Evolutionary conservation across 2,797 vertebrate genomes (phyloP), one percentile per base, ranked within the genome.

Genomic region (Chromis chromis): DNA sequence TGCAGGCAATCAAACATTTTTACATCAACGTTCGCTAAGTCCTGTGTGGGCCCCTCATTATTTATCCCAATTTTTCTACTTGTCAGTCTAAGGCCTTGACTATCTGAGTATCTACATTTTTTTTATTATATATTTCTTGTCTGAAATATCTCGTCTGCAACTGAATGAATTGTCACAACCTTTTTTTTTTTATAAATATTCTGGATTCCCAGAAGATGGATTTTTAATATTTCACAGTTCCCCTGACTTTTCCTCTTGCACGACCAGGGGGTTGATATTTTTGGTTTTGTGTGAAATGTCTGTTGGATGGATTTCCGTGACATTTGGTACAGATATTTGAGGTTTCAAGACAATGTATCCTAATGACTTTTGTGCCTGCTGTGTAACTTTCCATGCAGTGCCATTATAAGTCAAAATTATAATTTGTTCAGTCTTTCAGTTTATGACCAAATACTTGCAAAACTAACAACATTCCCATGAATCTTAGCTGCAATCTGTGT

Each of bases 1-100:
- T 57, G 12, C 42, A 28, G 19, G 77, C 50, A 78, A 57, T 58
- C 22, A 63, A 59, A 60, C 28, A 63, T 77, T 69, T 54, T 58
- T 25, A 21, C 14, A 2, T 61, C 19, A 44, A 19, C 11, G n/a
- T 60, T 13, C 19, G n/a, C 27, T 24, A 49, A 7, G 31, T 52
- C 61, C 33, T 55, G 8, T 72, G 42, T 24, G 5, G n/a, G 14
- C 61, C 68, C 11, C 17, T 73, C 7, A 64, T 59, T 54, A 72
- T 58, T 64, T 53, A 0, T 19, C 57, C 22, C 10, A 28, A 40
- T 44, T 50, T 72, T 74, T 50, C 21, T 63, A 5, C 49, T 19
- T 44, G 57, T 77, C 33, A 55, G 33, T 49, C 71, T 31, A 52
- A 50, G 33, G 19, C 64, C 39, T 68, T 76, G 65, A 63, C 68